Evolutionary conservation across 2,888 invertebrate species (phyloP), one percentile per base, ranked within the genome.

Genomic region (Polylopha cassiicola): DNA sequence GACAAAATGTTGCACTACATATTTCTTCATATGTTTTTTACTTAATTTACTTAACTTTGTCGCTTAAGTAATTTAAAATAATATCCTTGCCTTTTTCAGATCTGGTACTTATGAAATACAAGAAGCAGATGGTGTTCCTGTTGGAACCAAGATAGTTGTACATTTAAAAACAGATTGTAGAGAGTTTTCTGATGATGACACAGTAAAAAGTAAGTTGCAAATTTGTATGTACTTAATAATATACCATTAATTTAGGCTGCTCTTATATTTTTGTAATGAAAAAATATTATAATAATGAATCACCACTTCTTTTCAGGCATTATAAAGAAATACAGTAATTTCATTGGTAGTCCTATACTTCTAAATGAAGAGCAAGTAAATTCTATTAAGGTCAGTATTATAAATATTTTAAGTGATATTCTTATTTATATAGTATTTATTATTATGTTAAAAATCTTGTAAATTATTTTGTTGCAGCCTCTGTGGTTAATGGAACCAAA

Each of bases 251-350:
- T n/a, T n/a, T n/a, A n/a, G n/a, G n/a, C n/a, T n/a, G n/a, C n/a
- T n/a, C n/a, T n/a, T n/a, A n/a, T n/a, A n/a, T n/a, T n/a, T n/a
- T n/a, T n/a, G n/a, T n/a, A n/a, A n/a, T n/a, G n/a, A n/a, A n/a
- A n/a, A n/a, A n/a, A 28, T 8, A 10, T 21, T 26, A 6, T 24
- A 11, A 10, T 13, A 3, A 15, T 9, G 16, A 13, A 16, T 26
- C 15, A 7, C 38, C 26, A 6, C 53, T 44, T 46, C 50, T 50
- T 87, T 82, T 33, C 80, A 92, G 93, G 87, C 50, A 91, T 98
- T 24, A 94, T 98, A 10, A 93, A 94, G 65, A 98, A 98, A 69
- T 99, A 99, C 84, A 98, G 98, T 72, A 98, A 98, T 75, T 99
- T 99, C 72, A 95, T 99, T 24, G 95, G 97, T 17, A 94, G 94